phyloP scores from a whole-genome alignment of 2,797 vertebrate species.

The Halcyon smyrnensis region DNA sequence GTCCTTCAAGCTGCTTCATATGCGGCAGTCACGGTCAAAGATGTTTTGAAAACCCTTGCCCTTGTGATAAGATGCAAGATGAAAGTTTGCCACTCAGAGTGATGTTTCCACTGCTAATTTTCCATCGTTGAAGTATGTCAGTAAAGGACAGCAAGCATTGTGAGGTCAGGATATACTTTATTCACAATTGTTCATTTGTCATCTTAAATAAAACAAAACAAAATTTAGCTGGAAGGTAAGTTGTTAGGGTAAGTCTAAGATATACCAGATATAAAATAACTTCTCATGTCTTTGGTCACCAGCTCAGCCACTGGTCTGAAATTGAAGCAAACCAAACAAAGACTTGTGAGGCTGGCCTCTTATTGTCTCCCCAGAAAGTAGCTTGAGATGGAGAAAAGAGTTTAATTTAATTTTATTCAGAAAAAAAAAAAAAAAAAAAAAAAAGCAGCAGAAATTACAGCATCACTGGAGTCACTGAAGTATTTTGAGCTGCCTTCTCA shows the following conservation, averaged over 20 bases:
- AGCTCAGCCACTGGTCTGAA: not conserved
- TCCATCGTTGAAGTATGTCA: rapidly evolving
- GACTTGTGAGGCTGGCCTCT: not conserved
- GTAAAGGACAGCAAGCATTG: not conserved
- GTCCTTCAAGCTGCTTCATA: not conserved
- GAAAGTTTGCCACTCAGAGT: not conserved
- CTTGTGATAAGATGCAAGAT: not conserved
- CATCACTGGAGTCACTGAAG: slow-evolving; percentile 30
- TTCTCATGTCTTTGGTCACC: not conserved
- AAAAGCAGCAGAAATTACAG: slow-evolving; percentile 55
- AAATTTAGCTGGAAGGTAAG: not conserved
- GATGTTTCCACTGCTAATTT: not conserved
- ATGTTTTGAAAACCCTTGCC: not conserved
- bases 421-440: slow-evolving; percentile 63
- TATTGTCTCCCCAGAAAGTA: not conserved
- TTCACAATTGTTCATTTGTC: not conserved
- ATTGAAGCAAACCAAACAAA: not conserved
- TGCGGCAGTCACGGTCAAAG: not conserved
- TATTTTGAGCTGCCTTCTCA: slow-evolving; percentile 51
- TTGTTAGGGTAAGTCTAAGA: not conserved
- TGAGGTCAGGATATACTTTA: not conserved
- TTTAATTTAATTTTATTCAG: slow-evolving; percentile 34
- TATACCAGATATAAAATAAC: not conserved
- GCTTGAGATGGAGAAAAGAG: slow-evolving; percentile 17
- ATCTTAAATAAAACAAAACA: not conserved